Base-by-base conservation (phyloP, 2,888 invertebrate species). In the Fabriciana adippe region DNA sequence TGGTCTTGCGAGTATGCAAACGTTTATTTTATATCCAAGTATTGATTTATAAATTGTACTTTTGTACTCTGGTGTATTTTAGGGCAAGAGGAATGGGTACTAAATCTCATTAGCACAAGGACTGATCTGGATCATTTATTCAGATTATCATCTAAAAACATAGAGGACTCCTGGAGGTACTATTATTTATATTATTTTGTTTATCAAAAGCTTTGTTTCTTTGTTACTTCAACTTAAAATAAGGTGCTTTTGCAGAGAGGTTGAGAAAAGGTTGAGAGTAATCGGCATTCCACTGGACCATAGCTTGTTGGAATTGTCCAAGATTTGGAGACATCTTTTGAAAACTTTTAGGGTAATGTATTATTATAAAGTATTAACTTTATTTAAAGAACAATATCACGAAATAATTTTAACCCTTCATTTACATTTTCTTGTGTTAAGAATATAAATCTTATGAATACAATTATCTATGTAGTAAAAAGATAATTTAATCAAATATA, bases 11-110 rank as follows among this genome's bases (percentile, higher is more conserved):
- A 35, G 8, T 35, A 35, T 35, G 35, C 35, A 6, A 35, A 35
- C 6, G 35, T 6, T 35, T 35, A 35, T 35, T 35, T 35, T 35
- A 35, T 35, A 8, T 1, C 1, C 1, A 0, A 35, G 6, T 8
- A 18, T n/a, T 15, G n/a, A 16, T n/a, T 50, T 18, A 21, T 50
- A 51, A 18, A 3, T 51, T 26, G 11, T 57, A 6, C 18, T 31
- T 31, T 13, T 50, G 16, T 14, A 16, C 35, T 61, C 35, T 61
- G 6, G 11, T 41, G 11, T 11, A 41, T 41, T 71, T 68, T 77
- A 92, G 92, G 92, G 92, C 85, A 87, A 74, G 89, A 90, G 71
- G 85, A 88, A 74, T 92, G 91, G 90, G 81, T 90, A 1, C 82
- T 84, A 51, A 84, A 85, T 64, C 79, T 92, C 41, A 91, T 92